Evolutionary conservation across 2,113 vertebrate genomes (phyloP).

Genomic region (Redunca redunca): DNA sequence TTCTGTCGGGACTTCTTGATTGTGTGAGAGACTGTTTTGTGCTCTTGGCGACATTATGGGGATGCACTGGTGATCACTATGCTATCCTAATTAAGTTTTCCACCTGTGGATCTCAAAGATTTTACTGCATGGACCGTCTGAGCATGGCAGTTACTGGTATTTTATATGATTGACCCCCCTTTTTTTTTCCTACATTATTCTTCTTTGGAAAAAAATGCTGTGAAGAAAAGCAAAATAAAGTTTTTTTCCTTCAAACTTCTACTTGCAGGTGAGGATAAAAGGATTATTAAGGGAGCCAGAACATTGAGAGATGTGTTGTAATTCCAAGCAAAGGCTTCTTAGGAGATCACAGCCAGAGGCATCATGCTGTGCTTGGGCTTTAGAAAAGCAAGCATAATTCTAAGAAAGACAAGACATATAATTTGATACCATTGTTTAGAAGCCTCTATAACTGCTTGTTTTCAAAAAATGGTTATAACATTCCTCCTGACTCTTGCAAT

Average conservation of each 20-base stretch:
- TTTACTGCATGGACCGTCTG: background rate
- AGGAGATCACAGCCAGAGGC: background rate
- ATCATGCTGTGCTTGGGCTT: background rate
- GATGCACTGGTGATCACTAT: background rate
- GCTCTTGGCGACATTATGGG: background rate
- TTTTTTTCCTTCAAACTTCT: background rate
- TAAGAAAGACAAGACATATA: background rate
- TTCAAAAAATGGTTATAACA: background rate
- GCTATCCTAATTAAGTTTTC: background rate
- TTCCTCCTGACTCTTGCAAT: background rate
- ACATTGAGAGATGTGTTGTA: background rate
- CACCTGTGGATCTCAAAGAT: background rate
- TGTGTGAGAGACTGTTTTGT: background rate
- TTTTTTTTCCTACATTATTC: background rate
- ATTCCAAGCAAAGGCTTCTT: background rate
- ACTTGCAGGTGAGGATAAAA: background rate
- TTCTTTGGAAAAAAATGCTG: background rate
- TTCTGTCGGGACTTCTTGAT: background rate
- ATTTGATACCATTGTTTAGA: background rate
- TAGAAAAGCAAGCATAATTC: background rate
- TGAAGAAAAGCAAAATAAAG: background rate
- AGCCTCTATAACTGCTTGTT: background rate
- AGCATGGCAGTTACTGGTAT: background rate
- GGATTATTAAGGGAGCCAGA: background rate
- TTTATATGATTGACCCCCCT: background rate